Evolutionary conservation across 1,140 invertebrate species (phyloP), one percentile per base, ranked within the genome.

Genomic region (Plectrocnemia conspersa): DNA sequence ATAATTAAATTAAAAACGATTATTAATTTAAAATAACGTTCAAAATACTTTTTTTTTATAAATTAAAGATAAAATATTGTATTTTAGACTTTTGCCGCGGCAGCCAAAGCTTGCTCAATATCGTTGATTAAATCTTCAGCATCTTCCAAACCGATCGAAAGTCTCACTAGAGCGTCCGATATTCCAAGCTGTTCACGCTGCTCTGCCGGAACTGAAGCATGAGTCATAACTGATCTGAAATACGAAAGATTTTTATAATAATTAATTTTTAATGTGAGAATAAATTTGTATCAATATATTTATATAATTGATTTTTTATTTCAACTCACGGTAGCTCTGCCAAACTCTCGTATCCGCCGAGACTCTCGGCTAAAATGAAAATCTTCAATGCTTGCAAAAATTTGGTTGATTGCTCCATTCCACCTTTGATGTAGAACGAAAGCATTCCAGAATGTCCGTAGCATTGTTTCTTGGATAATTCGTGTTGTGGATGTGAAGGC

Each of bases 321-420:
- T 38, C 62, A 64, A 85, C 86, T 83, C 76, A 89, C 85, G 90
- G 89, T 56, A 89, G 70, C 74, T 89, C 86, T 1, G 84, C 86
- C 27, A 98, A 80, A 70, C 92, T 96, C 70, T 98, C 95, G 68
- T 88, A 96, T 45, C 94, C 94, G 42, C 97, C 97, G 24, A 98
- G 78, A 73, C 92, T 97, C 72, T 97, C 94, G 9, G 95, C 95
- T n/a, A 97, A 70, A 1, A 81, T 85, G 66, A 98, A 91, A 4
- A 93, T 46, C 76, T 93, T 87, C 1, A 95, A 69, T 5, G 81
- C 71, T 63, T 80, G 79, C 10, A 96, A 72, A 65, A 99, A 96
- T 46, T 79, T 85, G 40, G 72, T 72, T 0, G 91, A 83, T 64
- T 94, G 81, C 45, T 84, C 72, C n/a, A 86, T 60, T n/a, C 79